A percentile compares a stretch with the other conserved stretches of the same genome.
phyloP scores from a whole-genome alignment of 2,888 invertebrate species.

The Myopa tessellatipennis region DNA sequence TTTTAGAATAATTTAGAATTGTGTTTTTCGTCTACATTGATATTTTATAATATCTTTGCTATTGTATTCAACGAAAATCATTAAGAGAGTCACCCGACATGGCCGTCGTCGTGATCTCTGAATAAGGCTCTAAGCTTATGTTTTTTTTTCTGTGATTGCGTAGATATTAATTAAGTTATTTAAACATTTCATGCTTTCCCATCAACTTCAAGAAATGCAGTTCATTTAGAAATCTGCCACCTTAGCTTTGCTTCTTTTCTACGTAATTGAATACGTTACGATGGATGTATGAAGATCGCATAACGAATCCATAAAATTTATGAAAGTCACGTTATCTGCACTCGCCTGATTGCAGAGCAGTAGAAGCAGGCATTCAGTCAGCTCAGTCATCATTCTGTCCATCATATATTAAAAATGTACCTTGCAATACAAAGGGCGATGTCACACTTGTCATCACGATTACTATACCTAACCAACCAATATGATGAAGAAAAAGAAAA shows the following conservation, averaged over 20 bases:
- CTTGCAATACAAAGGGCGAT: no score
- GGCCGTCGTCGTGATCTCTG: no score
- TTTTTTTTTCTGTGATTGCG: neutral
- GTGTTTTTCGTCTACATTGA: no score
- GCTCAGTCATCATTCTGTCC: neutral
- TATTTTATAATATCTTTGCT: no score
- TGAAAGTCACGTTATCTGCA: constrained; percentile 27
- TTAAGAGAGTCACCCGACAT: no score
- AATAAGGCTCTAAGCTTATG: neutral
- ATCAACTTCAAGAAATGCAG: neutral
- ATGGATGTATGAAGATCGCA: constrained; percentile 4
- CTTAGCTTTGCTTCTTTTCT: neutral
- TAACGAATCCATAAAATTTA: constrained; percentile 22
- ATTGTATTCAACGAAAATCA: no score
- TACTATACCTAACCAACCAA: no score
- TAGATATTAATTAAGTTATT: neutral
- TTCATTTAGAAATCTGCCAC: neutral
- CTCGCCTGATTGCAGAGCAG: constrained; percentile 3
- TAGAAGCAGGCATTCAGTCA: neutral
- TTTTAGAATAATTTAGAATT: no score
- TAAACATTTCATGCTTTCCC: neutral
- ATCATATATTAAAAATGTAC: no score
- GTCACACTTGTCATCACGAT: no score
- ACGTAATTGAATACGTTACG: neutral
- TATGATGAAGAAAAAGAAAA: no score